phyloP scores from a whole-genome alignment of 2,797 vertebrate species.

The Lacerta viridis region DNA sequence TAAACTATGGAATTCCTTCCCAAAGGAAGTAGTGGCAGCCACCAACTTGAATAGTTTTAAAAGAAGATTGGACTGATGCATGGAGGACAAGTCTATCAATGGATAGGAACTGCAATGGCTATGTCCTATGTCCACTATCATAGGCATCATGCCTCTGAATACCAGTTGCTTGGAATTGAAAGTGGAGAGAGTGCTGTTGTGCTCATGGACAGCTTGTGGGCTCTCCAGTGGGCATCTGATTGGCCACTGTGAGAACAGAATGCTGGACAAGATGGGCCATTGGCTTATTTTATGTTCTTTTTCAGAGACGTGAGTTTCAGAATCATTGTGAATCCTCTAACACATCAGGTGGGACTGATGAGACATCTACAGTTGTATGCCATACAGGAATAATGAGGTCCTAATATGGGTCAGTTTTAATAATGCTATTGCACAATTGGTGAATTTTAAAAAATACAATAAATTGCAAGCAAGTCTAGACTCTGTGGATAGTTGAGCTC shows the following conservation, averaged over 20 bases:
- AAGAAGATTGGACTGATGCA: too few species aligned
- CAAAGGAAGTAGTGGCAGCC: too few species aligned
- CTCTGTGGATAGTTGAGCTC: neutral
- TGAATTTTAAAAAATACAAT: neutral
- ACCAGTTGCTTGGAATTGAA: too few species aligned
- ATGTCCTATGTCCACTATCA: too few species aligned
- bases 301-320: too few species aligned
- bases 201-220: neutral
- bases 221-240: neutral
- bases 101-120: too few species aligned
- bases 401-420: neutral
- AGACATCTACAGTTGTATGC: neutral
- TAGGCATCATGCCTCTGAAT: too few species aligned
- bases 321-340: too few species aligned
- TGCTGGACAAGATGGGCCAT: neutral
- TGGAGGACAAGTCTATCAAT: too few species aligned
- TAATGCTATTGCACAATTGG: neutral
- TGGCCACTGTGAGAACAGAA: neutral
- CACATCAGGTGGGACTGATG: neutral
- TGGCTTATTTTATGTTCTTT: too few species aligned
- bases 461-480: neutral
- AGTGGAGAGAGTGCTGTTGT: neutral
- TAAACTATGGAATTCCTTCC: too few species aligned
- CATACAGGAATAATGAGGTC: neutral
- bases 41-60: too few species aligned